Evolutionary conservation across 2,888 invertebrate genomes (phyloP).

Genomic region (Phaonia tiefii): DNA sequence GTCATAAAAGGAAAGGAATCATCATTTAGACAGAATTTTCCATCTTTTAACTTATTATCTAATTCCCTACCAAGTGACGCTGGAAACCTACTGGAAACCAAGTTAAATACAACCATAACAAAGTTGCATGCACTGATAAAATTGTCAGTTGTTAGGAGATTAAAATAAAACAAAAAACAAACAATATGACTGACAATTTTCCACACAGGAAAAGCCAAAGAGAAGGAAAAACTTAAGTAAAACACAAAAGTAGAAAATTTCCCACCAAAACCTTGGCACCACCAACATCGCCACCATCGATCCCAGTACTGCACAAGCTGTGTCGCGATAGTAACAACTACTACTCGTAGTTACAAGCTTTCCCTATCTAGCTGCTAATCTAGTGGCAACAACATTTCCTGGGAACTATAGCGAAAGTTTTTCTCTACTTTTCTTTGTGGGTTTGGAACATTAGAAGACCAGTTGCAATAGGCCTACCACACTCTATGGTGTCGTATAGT

Average conservation of each 20-base stretch:
- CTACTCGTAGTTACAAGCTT: not conserved
- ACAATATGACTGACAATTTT: constrained; percentile 36
- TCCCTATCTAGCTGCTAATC: not conserved
- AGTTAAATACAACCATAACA: not conserved
- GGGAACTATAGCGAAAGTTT: constrained; percentile 65
- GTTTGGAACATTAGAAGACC: constrained; percentile 7
- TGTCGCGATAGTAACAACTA: not conserved
- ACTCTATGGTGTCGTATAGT: not conserved
- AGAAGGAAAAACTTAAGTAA: constrained; percentile 14
- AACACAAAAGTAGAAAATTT: constrained; percentile 49
- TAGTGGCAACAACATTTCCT: constrained; percentile 57
- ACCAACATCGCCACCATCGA: not conserved
- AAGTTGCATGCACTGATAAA: constrained; percentile 68
- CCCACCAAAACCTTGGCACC: constrained; percentile 53
- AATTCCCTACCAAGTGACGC: not conserved
- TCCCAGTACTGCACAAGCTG: constrained; percentile 28
- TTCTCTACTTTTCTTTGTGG: constrained; percentile 36
- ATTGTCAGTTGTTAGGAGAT: constrained; percentile 68
- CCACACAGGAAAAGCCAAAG: constrained; percentile 36
- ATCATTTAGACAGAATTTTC: too few relatives aligned
- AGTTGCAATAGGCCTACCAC: constrained; percentile 4
- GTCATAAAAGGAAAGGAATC: too few relatives aligned
- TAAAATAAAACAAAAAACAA: not conserved
- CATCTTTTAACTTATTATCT: not conserved
- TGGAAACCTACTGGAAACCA: not conserved